Conservation (phyloP, 2,113 vertebrate genomes). For the Montifringilla adamsi region DNA sequence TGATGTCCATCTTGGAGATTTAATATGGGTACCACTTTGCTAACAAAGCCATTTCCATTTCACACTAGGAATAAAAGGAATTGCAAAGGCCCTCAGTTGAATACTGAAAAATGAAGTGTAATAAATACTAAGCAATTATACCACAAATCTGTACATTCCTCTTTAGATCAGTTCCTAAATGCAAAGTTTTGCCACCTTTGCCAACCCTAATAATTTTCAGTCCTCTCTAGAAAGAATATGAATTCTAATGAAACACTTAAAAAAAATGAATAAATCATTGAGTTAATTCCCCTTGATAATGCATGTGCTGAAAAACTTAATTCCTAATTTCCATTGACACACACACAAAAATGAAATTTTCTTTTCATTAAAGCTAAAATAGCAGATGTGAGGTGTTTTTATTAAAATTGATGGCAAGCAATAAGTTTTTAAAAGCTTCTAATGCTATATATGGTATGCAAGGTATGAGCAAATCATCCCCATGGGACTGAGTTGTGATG, state of each 20-base stretch:
- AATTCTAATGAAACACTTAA: slow-evolving; percentile 46
- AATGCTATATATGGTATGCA: not conserved
- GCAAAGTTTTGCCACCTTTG: not conserved
- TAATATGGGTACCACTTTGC: not conserved
- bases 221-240: not conserved
- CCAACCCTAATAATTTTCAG: not conserved
- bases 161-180: not conserved
- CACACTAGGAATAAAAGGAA: not conserved
- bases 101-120: not conserved
- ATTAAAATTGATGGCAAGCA: not conserved
- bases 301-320: not conserved
- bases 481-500: not conserved
- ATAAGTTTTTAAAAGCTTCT: not conserved
- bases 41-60: not conserved
- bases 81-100: not conserved
- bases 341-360: not conserved
- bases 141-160: not conserved
- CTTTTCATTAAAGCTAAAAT: slow-evolving; percentile 15
- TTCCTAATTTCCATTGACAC: slow-evolving; percentile 20
- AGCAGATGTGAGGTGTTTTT: not conserved
- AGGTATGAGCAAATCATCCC: not conserved
- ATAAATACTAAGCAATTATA: not conserved
- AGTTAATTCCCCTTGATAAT: slow-evolving; percentile 16
- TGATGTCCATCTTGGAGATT: not conserved
- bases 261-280: slow-evolving; percentile 46